Evolutionary conservation across 2,113 vertebrate genomes (phyloP).

Genomic region (Serinus canaria): DNA sequence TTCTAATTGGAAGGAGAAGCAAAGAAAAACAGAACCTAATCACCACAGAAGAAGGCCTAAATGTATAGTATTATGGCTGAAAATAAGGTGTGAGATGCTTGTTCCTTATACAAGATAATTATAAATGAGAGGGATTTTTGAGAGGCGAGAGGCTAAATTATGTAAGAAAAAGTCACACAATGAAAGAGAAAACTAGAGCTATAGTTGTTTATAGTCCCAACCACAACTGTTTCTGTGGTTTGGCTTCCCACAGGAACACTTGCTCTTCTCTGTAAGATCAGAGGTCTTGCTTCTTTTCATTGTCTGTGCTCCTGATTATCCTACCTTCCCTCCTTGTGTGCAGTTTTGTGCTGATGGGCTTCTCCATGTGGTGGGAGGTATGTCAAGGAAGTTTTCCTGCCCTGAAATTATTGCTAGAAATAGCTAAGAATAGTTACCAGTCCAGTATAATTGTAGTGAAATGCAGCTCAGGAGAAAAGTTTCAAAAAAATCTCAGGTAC

Average conservation of each 20-base stretch:
- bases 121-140: not conserved
- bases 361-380: rapidly evolving
- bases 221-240: not conserved
- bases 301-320: not conserved
- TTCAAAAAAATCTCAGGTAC: not conserved
- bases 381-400: not conserved
- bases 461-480: not conserved
- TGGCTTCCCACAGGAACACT: not conserved
- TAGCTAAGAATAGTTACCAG: not conserved
- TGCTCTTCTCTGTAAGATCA: not conserved
- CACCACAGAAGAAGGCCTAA: not conserved
- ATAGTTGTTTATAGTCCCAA: rapidly evolving
- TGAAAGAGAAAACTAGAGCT: not conserved
- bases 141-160: not conserved
- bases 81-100: not conserved
- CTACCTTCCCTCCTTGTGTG: not conserved
- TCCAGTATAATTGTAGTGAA: not conserved
- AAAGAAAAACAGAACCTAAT: not conserved
- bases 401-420: not conserved
- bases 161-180: not conserved
- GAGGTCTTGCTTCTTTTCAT: not conserved
- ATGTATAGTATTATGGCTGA: not conserved
- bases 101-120: not conserved
- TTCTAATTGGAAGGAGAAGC: not conserved
- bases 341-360: not conserved